Conservation (phyloP, 2,888 invertebrate genomes). For the Chelonus formosanus region DNA sequence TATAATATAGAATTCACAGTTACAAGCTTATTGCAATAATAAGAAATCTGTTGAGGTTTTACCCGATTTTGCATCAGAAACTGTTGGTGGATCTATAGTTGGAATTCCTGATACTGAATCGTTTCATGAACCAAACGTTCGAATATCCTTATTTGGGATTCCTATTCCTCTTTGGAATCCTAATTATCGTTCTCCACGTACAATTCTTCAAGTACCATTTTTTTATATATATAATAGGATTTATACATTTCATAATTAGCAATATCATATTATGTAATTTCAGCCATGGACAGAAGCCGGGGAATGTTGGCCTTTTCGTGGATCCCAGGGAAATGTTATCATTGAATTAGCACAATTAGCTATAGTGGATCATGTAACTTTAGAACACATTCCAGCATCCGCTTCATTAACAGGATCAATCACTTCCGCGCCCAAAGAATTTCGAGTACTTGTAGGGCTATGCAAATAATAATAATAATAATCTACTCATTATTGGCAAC, state of each 20-base stretch:
- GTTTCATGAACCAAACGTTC: slow-evolving; percentile 41
- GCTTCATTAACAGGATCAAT: slow-evolving; percentile 68
- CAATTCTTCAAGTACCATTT: slow-evolving; percentile 51
- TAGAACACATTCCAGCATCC: slow-evolving; percentile 69
- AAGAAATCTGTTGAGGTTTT: slow-evolving; percentile 40
- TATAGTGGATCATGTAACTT: slow-evolving; percentile 67
- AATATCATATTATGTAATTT: background rate
- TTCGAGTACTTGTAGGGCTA: slow-evolving; percentile 55
- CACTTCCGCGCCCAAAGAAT: slow-evolving; percentile 69
- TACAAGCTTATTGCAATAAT: slow-evolving; percentile 9
- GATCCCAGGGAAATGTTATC: slow-evolving; percentile 63
- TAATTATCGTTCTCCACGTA: slow-evolving; percentile 52
- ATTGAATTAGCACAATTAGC: slow-evolving; percentile 57
- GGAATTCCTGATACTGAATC: slow-evolving; percentile 56
- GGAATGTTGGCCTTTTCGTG: slow-evolving; percentile 72
- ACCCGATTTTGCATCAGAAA: slow-evolving; percentile 57
- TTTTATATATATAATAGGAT: too few species aligned
- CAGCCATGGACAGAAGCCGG: slow-evolving; percentile 65
- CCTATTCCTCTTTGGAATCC: slow-evolving; percentile 47
- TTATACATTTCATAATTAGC: too few species aligned
- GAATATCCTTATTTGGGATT: slow-evolving; percentile 50
- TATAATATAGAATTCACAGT: too few species aligned
- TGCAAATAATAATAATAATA: slow-evolving; percentile 8
- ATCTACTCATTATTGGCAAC: background rate
- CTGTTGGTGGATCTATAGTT: slow-evolving; percentile 52